Conservation (phyloP, 2,797 vertebrate species). For the Botia kubotai region DNA sequence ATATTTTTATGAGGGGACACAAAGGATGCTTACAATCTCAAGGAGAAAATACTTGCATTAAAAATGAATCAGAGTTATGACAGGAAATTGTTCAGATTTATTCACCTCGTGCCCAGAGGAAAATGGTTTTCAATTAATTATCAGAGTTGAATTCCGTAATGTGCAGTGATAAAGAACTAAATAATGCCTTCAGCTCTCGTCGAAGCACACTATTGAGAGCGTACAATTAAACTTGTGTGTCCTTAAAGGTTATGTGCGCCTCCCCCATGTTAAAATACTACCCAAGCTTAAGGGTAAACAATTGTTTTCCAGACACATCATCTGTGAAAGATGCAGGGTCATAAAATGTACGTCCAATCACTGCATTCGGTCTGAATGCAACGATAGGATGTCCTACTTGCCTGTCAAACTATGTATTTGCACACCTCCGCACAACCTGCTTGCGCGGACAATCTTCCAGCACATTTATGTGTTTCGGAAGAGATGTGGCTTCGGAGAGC, state of each 20-base stretch:
- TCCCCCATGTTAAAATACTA: background rate
- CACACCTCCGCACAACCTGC: too few relatives aligned
- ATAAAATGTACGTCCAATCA: too few relatives aligned
- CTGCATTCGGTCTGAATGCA: too few relatives aligned
- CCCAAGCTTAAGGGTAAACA: too few relatives aligned
- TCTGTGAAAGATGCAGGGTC: too few relatives aligned
- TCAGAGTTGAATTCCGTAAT: background rate
- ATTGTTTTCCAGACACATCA: too few relatives aligned
- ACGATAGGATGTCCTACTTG: too few relatives aligned
- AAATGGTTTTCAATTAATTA: conserved; percentile 34
- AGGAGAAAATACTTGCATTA: background rate
- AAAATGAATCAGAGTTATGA: conserved; percentile 8
- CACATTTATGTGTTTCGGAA: too few relatives aligned
- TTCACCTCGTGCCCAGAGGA: conserved; percentile 27
- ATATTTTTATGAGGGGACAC: background rate
- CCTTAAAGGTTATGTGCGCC: background rate
- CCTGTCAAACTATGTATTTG: too few relatives aligned
- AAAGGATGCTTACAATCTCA: conserved; percentile 2
- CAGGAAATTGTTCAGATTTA: conserved; percentile 38
- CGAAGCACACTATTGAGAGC: background rate
- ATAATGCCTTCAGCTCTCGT: background rate
- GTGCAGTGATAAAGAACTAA: conserved; percentile 1
- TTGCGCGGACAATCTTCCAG: too few relatives aligned
- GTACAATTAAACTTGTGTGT: background rate
- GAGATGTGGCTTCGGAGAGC: too few relatives aligned